Percentiles rank a stretch among this genome's conserved stretches.
These are phyloP conservation scores for Poecile atricapillus DNA, from an alignment of 2,113 vertebrate species.

Conservation along the genomic window DNA sequence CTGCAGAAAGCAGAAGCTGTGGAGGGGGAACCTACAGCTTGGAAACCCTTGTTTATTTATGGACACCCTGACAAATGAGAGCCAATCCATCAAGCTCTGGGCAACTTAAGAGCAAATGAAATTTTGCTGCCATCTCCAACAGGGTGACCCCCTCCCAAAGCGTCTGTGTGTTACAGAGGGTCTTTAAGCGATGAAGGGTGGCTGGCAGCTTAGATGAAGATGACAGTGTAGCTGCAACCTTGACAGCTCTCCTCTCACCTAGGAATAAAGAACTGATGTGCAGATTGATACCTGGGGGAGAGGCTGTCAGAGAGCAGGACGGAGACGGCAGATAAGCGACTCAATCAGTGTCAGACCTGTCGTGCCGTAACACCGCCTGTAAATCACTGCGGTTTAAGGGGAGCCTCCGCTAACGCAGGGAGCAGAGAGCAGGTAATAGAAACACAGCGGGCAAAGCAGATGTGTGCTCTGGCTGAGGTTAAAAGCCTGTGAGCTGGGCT, in stretches of 20 bases:
- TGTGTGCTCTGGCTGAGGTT: not conserved
- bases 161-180: not conserved
- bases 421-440: slow-evolving; percentile 16
- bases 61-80: not conserved
- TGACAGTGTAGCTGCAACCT: slow-evolving; percentile 54
- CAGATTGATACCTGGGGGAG: slow-evolving; percentile 65
- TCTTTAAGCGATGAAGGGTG: slow-evolving; percentile 38
- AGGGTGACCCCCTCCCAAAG: not conserved
- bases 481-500: not conserved
- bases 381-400: slow-evolving; percentile 61
- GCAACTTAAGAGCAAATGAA: not conserved
- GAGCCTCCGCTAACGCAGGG: not conserved
- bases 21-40: not conserved
- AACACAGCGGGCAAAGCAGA: not conserved
- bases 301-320: slow-evolving; percentile 59
- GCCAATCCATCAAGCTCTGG: not conserved
- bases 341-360: slow-evolving; percentile 73
- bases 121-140: not conserved
- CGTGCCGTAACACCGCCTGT: slow-evolving; percentile 31
- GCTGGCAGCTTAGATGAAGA: slow-evolving; percentile 59
- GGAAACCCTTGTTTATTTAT: not conserved
- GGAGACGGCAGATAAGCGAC: slow-evolving; percentile 60
- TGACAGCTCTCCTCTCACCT: slow-evolving; percentile 52
- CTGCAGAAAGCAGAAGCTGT: not conserved
- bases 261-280: slow-evolving; percentile 44